Conservation (phyloP, 2,797 vertebrate genomes). For the Xerus rutilus region DNA sequence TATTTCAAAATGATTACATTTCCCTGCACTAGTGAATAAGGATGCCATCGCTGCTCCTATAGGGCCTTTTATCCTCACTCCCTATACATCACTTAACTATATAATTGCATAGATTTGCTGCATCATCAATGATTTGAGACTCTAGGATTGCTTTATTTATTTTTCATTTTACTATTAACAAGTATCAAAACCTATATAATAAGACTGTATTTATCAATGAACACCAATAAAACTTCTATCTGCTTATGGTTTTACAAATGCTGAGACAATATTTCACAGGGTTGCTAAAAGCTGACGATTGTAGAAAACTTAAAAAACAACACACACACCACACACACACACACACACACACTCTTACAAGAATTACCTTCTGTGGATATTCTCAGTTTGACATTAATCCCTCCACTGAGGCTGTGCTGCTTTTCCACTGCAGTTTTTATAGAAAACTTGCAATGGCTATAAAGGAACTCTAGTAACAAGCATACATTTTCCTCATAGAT, state of each 20-base stretch:
- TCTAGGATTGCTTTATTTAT: neutral
- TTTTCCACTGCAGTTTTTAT: neutral
- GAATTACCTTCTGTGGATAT: rapidly evolving
- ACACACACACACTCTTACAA: neutral
- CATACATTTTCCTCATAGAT: neutral
- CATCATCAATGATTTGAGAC: neutral
- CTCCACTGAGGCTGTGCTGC: rapidly evolving
- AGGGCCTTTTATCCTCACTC: neutral
- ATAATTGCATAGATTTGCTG: neutral
- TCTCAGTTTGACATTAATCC: neutral
- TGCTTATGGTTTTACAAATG: neutral
- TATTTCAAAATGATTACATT: slow-evolving; percentile 21
- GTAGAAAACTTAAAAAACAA: neutral
- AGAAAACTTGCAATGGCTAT: neutral
- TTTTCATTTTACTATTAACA: slow-evolving; percentile 5
- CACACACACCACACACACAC: no score
- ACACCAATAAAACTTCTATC: neutral
- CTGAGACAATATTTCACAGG: neutral
- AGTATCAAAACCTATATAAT: neutral
- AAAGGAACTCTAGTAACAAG: neutral
- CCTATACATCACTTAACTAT: neutral
- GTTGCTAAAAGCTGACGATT: neutral
- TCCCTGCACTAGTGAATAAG: neutral
- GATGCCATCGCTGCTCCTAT: neutral
- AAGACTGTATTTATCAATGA: neutral